phyloP scores from a whole-genome alignment of 2,113 vertebrate species.

The Theropithecus gelada region DNA sequence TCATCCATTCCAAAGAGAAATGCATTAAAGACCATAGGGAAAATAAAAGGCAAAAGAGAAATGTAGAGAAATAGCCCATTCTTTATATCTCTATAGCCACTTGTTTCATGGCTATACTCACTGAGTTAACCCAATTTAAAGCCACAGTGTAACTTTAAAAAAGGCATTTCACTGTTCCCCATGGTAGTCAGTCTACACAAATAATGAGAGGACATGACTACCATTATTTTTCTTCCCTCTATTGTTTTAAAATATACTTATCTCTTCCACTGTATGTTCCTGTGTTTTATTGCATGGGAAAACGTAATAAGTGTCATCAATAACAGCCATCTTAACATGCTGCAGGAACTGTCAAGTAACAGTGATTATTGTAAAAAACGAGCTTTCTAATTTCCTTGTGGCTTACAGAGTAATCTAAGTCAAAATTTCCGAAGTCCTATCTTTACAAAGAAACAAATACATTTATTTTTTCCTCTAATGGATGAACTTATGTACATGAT shows the following conservation, averaged over 20 bases:
- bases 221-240: conserved; percentile 29
- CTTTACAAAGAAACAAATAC: not conserved
- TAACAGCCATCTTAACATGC: conserved; percentile 37
- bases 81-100: conserved; percentile 50
- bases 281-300: conserved; percentile 33
- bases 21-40: conserved; percentile 60
- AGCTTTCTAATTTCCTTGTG: conserved; percentile 42
- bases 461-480: not conserved
- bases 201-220: not conserved
- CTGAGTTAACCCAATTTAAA: conserved; percentile 60
- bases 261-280: not conserved
- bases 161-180: conserved; percentile 28
- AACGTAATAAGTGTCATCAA: not conserved
- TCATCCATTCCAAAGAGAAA: conserved; percentile 69
- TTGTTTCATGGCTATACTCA: not conserved
- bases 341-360: not conserved
- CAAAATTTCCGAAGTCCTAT: not conserved
- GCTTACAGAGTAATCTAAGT: conserved; percentile 1
- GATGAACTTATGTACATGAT: not conserved
- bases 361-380: not conserved
- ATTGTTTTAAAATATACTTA: conserved; percentile 34
- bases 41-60: conserved; percentile 70
- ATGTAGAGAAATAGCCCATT: conserved; percentile 41
- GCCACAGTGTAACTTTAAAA: conserved; percentile 8
- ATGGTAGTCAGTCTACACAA: not conserved